Percentiles rank a stretch among this genome's conserved stretches.
Conservation (phyloP, 2,888 invertebrate species). For the Cristatella mucedo region DNA sequence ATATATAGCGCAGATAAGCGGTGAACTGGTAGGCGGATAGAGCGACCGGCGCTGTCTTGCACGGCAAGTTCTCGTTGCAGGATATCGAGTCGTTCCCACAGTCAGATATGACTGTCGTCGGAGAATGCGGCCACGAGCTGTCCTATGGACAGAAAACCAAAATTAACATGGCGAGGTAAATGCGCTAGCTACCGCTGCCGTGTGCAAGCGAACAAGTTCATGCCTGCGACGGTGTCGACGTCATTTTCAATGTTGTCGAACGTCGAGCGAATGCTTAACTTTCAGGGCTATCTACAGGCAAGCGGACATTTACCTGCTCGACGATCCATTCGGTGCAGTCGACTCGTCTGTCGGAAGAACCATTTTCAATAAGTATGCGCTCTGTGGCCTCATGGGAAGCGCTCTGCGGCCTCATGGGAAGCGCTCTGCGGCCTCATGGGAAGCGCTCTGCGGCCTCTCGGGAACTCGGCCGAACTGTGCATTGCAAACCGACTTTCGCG, state of each 20-base stretch:
- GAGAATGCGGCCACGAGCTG: constrained; percentile 17
- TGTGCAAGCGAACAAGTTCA: no score
- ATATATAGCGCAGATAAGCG: no score
- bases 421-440: no score
- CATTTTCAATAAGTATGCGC: constrained; percentile 7
- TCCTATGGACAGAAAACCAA: constrained; percentile 18
- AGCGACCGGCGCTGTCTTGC: no score
- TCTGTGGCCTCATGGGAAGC: no score
- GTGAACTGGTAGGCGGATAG: no score
- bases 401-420: no score
- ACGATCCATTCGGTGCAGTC: constrained; percentile 16
- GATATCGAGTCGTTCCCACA: constrained; percentile 18
- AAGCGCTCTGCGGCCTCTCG: no score
- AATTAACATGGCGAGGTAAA: constrained; percentile 20
- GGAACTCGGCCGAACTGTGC: no score
- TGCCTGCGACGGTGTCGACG: no score
- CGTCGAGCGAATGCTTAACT: neutral
- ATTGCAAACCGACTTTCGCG: no score
- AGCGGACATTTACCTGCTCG: constrained; percentile 19
- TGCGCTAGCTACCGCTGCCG: no score
- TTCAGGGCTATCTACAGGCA: constrained; percentile 21
- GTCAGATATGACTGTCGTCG: constrained; percentile 18
- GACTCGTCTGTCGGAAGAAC: constrained; percentile 7
- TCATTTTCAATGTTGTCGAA: neutral
- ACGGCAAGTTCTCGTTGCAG: constrained; percentile 13